Conservation (phyloP, 1,140 invertebrate genomes). For the Neodiprion lecontei region DNA sequence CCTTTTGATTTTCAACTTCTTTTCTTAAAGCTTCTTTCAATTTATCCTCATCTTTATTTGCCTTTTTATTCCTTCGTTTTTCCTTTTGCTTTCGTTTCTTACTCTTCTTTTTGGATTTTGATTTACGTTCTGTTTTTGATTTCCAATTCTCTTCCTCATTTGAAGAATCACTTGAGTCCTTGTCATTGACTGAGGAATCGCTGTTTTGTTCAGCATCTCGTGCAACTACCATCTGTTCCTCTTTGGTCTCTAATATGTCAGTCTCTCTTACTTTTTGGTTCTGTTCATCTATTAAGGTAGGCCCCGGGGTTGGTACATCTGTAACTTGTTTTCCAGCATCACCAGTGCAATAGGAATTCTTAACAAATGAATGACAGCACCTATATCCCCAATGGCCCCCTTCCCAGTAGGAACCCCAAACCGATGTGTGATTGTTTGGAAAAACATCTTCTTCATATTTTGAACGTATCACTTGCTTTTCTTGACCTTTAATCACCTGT, state of each 20-base stretch:
- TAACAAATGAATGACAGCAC: constrained; percentile 94
- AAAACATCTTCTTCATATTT: constrained; percentile 96
- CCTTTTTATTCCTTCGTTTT: constrained; percentile 73
- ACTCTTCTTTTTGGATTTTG: constrained; percentile 62
- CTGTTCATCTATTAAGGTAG: constrained; percentile 3
- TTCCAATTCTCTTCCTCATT: constrained; percentile 52
- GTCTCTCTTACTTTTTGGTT: constrained; percentile 34
- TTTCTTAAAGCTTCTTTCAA: constrained; percentile 69
- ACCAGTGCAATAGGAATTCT: constrained; percentile 90
- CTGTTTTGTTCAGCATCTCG: constrained; percentile 15
- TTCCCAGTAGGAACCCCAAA: constrained; percentile 97
- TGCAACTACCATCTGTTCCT: constrained; percentile 27
- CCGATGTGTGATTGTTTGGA: constrained; percentile 90
- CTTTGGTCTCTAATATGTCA: constrained; percentile 27
- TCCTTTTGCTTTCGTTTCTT: constrained; percentile 69
- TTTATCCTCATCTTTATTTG: constrained; percentile 60
- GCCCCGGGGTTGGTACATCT: background rate
- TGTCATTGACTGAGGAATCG: constrained; percentile 27
- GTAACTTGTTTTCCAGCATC: constrained; percentile 70
- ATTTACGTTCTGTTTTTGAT: constrained; percentile 35
- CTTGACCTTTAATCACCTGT: constrained; percentile 78
- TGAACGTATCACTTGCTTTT: constrained; percentile 85
- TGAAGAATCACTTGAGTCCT: constrained; percentile 39
- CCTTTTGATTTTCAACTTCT: constrained; percentile 70
- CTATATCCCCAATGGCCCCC: constrained; percentile 94